Evolutionary conservation across 2,888 invertebrate species (phyloP).

Genomic region (Drosophila paucipuncta): DNA sequence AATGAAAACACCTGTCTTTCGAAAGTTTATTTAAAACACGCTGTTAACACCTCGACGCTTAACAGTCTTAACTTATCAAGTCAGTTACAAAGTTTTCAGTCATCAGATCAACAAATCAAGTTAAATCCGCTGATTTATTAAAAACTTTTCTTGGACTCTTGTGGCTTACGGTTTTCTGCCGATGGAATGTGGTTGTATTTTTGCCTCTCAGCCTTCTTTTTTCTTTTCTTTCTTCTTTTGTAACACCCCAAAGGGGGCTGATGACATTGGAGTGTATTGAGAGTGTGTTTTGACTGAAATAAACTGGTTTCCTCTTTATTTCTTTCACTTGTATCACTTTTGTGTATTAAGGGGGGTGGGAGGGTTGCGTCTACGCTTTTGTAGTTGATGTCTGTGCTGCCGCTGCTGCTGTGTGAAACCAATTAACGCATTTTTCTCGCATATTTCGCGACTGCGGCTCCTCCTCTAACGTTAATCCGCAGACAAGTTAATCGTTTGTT

Average conservation of each 20-base stretch:
- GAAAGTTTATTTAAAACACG: background rate
- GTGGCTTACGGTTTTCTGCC: constrained; percentile 23
- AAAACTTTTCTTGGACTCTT: constrained; percentile 42
- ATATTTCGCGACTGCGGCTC: constrained; percentile 31
- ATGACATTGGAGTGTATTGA: constrained; percentile 19
- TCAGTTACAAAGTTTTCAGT: constrained; percentile 26
- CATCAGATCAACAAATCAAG: constrained; percentile 23
- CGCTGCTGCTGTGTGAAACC: constrained; percentile 47
- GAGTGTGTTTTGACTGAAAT: constrained; percentile 21
- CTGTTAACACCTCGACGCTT: background rate
- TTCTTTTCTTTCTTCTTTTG: background rate
- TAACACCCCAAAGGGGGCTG: constrained; percentile 39
- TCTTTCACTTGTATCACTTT: constrained; percentile 39
- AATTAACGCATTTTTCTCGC: constrained; percentile 70
- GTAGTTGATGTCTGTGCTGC: constrained; percentile 46
- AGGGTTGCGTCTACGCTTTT: constrained; percentile 47
- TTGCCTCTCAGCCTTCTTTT: constrained; percentile 1
- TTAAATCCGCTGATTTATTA: constrained; percentile 72
- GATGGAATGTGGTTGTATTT: constrained; percentile 51
- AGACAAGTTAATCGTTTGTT: constrained; percentile 78
- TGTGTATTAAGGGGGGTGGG: constrained; percentile 23
- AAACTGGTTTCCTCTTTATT: constrained; percentile 40
- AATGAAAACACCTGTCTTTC: background rate
- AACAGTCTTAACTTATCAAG: constrained; percentile 29
- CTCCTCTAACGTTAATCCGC: constrained; percentile 56